A percentile compares a stretch with the other conserved stretches of the same genome.
These are phyloP conservation scores for Astyanax mexicanus DNA, from an alignment of 2,797 vertebrate genomes.

Conservation along the genomic window DNA sequence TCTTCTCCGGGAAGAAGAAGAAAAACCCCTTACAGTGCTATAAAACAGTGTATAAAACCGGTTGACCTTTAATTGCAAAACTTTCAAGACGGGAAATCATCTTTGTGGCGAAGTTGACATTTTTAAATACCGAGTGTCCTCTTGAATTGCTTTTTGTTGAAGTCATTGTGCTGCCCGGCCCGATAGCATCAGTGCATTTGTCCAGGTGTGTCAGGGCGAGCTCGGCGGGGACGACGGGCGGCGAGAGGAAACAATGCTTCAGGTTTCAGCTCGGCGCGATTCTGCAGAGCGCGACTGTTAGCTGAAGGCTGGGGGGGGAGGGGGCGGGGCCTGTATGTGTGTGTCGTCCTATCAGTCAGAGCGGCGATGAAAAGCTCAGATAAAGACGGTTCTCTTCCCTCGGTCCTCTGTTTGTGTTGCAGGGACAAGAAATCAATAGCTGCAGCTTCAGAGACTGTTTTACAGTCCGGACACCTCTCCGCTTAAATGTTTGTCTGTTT, in stretches of 20 bases:
- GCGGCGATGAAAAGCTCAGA: constrained; percentile 74
- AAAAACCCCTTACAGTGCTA: constrained; percentile 58
- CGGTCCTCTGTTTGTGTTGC: constrained; percentile 75
- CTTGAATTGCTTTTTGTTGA: constrained; percentile 77
- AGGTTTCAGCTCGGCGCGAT: constrained; percentile 60
- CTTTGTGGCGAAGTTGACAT: constrained; percentile 80
- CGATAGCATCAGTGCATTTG: constrained; percentile 81
- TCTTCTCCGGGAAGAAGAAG: constrained; percentile 43
- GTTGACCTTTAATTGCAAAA: constrained; percentile 85
- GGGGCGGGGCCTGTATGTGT: background rate
- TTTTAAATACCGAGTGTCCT: constrained; percentile 80
- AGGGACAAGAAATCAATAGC: constrained; percentile 81
- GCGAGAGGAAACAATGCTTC: constrained; percentile 2
- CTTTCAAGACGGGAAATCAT: constrained; percentile 69
- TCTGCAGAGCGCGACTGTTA: constrained; percentile 68
- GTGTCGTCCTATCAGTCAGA: constrained; percentile 70
- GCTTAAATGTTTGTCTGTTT: constrained; percentile 85
- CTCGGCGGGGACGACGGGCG: constrained; percentile 55
- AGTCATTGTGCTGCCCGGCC: constrained; percentile 67
- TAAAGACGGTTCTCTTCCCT: constrained; percentile 74
- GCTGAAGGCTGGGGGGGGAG: constrained; percentile 57
- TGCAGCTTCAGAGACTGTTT: constrained; percentile 77
- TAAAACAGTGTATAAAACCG: constrained; percentile 71
- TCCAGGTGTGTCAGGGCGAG: constrained; percentile 71
- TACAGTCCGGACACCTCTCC: constrained; percentile 76